Base-by-base conservation (phyloP, 2,797 vertebrate species). In the Urophycis tenuis region DNA sequence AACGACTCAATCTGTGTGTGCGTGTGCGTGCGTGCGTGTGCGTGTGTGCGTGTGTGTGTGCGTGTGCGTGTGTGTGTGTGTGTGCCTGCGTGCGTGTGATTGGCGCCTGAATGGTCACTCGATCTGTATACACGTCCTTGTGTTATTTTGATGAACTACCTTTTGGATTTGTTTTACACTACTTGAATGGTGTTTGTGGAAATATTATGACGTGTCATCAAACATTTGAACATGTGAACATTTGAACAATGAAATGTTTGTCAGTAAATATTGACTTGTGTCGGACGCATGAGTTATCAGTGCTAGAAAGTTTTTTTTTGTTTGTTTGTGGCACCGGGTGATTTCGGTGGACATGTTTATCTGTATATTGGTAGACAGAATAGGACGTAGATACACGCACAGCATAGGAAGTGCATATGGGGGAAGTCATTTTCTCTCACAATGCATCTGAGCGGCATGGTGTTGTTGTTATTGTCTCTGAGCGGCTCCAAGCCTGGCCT, bases 121-220 rank as follows among this genome's bases (percentile, higher is more conserved):
- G 82, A 87, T 87, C 74, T 75, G 75, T 85, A 89, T 82, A 81
- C 84, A 73, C 49, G 83, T 89, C 80, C 86, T 75, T 80, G 85
- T 90, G 85, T 90, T 71, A 82, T 84, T 88, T 90, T 86, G 80
- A 80, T 75, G 73, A 29, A 32, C 80, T 36, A 39, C 74, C 74
- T 72, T 72, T 75, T 67, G 29, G 64, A 36, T 87, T 82, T 88
- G 79, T 83, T 87, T 87, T 74, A 17, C 76, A 89, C 71, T 82
- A 80, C 76, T 87, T 85, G 78, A 84, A 83, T 79, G 81, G 87
- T 86, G 83, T 86, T 90, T 88, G 88, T 92, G 89, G 49, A 91
- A 83, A 75, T 90, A 84, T 88, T 88, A 83, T 86, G 73, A 84
- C 81, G 85, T 85, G 83, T 80, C 86, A 89, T 80, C 60, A 67